phyloP scores from a whole-genome alignment of 2,113 vertebrate species.

The Saccopteryx leptura region DNA sequence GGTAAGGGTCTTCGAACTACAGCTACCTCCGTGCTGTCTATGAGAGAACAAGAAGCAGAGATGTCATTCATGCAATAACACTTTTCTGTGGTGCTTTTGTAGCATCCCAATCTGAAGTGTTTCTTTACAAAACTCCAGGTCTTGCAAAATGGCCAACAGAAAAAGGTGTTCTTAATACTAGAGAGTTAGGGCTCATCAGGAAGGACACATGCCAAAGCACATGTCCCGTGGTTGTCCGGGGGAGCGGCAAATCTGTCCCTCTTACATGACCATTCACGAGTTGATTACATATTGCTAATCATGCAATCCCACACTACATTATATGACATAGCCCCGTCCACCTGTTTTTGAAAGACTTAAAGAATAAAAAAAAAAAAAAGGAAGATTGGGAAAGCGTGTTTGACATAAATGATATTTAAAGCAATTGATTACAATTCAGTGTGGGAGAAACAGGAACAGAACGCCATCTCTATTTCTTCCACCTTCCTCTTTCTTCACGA shows the following conservation, averaged over 20 bases:
- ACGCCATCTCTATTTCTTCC: not conserved
- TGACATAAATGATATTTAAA: constrained; percentile 10
- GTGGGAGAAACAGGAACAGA: not conserved
- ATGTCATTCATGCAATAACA: not conserved
- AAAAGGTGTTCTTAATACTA: not conserved
- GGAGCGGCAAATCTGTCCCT: not conserved
- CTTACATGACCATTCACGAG: not conserved
- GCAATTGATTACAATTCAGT: not conserved
- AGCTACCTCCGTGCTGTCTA: not conserved
- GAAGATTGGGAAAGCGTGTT: not conserved
- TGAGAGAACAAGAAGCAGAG: not conserved
- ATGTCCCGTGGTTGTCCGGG: not conserved
- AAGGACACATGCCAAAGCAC: not conserved
- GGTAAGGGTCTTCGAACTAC: not conserved
- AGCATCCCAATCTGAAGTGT: not conserved
- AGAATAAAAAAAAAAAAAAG: not conserved
- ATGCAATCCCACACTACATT: not conserved
- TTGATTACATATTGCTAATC: not conserved
- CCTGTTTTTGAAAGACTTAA: not conserved
- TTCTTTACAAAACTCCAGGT: not conserved
- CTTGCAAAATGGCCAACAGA: not conserved
- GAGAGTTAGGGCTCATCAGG: not conserved
- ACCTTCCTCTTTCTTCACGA: no score
- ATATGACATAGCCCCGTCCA: not conserved
- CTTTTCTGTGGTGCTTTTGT: not conserved